Evolutionary conservation across 2,797 vertebrate genomes (phyloP), one percentile per base, ranked within the genome.

Genomic region (Myioborus melanocephalus): DNA sequence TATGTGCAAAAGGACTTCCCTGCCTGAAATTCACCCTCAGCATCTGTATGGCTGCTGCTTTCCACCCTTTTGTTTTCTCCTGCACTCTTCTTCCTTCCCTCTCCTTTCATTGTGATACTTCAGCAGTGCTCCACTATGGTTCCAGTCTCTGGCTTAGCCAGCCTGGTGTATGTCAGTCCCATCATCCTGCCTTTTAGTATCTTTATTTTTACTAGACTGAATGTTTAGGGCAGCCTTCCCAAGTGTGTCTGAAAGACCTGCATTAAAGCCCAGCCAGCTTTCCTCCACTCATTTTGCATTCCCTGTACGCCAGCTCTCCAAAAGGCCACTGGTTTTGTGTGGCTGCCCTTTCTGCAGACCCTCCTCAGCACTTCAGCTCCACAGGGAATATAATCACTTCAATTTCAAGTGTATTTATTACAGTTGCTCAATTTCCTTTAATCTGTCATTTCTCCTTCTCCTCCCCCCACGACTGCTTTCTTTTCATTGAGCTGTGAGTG

Each of bases 341-440:
- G 1, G 66, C 59, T 88, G 84, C 66, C 72, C 84, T 96, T 77
- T 92, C 70, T n/a, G 30, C 37, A 83, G 71, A 64, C 63, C 77
- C 78, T 72, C 91, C 87, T 85, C 94, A 78, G 87, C 63, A 86
- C 79, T 93, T 60, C 46, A 87, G 71, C 85, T 87, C 95, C 32
- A 22, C 87, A 13, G 93, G 93, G 87, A 90, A 91, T 78, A 88
- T 15, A 93, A 96, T 89, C 88, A 94, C 60, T 89, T 92, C 93
- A 55, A 8, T 94, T 96, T 95, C 87, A 94, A 93, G 86, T 93
- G 81, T 88, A 93, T 94, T 95, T 87, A 91, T 95, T 96, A 80
- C 71, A 76, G 87, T 83, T 79, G 69, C 76, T 92, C 95, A 70
- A 76, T 96, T 92, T 95, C 76, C 84, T 95, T 96, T 92, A 91